Evolutionary conservation across 2,888 invertebrate species (phyloP).

Genomic region (Diarsia brunnea): DNA sequence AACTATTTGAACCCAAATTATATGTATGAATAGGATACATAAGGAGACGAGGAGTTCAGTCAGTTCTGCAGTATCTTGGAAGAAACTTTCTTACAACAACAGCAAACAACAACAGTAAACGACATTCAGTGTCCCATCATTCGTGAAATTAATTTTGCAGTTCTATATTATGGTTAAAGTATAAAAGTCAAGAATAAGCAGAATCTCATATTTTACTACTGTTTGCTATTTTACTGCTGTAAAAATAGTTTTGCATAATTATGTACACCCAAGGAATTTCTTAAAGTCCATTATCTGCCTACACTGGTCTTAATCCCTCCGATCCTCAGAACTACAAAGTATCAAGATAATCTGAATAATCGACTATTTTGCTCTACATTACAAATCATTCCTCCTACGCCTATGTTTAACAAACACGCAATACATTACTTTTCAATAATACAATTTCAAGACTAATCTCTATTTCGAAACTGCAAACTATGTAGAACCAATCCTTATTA

Average conservation of each 20-base stretch:
- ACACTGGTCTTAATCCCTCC: constrained; percentile 21
- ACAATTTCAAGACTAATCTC: constrained; percentile 74
- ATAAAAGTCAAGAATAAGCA: not conserved
- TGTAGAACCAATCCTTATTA: constrained; percentile 78
- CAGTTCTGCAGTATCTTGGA: not conserved
- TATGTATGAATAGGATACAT: not conserved
- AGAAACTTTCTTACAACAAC: not conserved
- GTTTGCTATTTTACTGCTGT: not conserved
- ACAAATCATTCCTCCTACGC: constrained; percentile 60
- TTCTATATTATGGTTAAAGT: not conserved
- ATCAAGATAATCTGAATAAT: constrained; percentile 49
- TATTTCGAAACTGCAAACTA: constrained; percentile 73
- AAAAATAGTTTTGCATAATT: not conserved
- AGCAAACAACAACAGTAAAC: not conserved
- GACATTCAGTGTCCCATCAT: not conserved
- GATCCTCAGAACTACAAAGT: constrained; percentile 7
- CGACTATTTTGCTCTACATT: constrained; percentile 43
- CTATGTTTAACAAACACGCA: constrained; percentile 52
- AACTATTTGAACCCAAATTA: not conserved
- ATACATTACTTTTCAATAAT: constrained; percentile 67
- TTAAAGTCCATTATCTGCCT: constrained; percentile 8
- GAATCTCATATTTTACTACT: not conserved
- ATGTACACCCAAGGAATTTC: not conserved
- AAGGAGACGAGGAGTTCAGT: not conserved
- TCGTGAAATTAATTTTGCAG: not conserved